A percentile compares a stretch with the other conserved stretches of the same genome.
phyloP scores from a whole-genome alignment of 2,888 invertebrate species.

The Eupithecia subumbrata region DNA sequence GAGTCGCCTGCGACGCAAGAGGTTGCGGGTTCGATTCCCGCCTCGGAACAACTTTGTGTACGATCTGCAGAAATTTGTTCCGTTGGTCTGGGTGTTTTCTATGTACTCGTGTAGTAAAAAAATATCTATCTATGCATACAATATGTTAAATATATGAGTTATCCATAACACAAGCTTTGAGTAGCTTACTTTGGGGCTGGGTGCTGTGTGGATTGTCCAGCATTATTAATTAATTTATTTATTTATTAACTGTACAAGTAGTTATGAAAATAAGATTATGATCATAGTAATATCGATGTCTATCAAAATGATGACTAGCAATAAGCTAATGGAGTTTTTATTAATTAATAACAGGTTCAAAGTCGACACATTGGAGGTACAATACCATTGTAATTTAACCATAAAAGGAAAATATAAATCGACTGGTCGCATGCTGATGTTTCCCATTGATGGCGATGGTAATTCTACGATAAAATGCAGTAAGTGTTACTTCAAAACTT shows the following conservation, averaged over 20 bases:
- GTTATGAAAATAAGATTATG: neutral
- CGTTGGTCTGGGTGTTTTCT: no score
- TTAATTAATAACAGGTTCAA: conserved; percentile 48
- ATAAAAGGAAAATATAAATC: conserved; percentile 66
- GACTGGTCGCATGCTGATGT: conserved; percentile 59
- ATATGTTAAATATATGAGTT: no score
- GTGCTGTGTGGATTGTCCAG: no score
- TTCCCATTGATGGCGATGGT: conserved; percentile 65
- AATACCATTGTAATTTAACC: conserved; percentile 63
- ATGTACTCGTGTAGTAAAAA: no score
- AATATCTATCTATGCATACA: no score
- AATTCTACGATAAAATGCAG: conserved; percentile 61
- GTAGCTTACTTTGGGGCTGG: no score
- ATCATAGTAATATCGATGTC: neutral
- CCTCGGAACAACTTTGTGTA: no score
- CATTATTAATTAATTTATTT: no score
- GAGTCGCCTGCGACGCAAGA: no score
- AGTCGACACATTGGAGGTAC: conserved; percentile 53
- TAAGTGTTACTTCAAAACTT: conserved; percentile 47
- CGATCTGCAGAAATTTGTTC: no score
- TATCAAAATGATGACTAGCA: neutral
- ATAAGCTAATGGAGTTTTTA: neutral
- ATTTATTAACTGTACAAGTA: neutral
- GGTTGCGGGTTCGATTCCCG: no score
- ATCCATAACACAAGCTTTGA: no score